Evolutionary conservation across 2,113 vertebrate species (phyloP).

Genomic region (Xenopus borealis): DNA sequence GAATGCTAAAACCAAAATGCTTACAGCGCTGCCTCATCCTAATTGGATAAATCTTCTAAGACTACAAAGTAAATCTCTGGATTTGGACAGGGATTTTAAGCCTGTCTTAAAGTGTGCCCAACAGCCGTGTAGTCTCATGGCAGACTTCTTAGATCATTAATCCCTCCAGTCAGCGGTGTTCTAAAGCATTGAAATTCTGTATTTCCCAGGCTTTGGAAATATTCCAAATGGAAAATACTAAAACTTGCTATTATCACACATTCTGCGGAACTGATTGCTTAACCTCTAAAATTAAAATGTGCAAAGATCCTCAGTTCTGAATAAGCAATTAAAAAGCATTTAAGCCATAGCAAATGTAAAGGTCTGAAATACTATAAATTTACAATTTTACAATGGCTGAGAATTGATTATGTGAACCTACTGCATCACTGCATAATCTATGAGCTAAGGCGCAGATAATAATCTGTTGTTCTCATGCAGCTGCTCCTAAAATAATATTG

Average conservation of each 20-base stretch:
- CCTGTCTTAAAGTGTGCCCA: slow-evolving; percentile 34
- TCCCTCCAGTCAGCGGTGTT: slow-evolving; percentile 12
- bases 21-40: slow-evolving; percentile 32
- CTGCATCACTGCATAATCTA: no score
- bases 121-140: slow-evolving; percentile 16
- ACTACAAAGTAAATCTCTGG: slow-evolving; percentile 35
- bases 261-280: background rate
- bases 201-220: background rate
- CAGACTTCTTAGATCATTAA: slow-evolving; percentile 27
- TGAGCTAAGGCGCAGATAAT: no score
- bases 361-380: no score
- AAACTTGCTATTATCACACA: background rate
- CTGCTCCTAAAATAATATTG: no score
- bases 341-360: no score
- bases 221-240: background rate
- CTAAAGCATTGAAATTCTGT: background rate
- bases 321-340: no score
- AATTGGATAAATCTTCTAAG: slow-evolving; percentile 44
- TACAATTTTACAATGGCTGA: no score
- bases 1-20: slow-evolving; percentile 31
- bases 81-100: slow-evolving; percentile 34
- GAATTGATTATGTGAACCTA: no score
- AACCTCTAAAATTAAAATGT: background rate
- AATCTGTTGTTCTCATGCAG: no score
- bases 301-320: no score